These are phyloP conservation scores for Athripsodes cinereus DNA, from an alignment of 2,888 invertebrate species.

Conservation along the genomic window DNA sequence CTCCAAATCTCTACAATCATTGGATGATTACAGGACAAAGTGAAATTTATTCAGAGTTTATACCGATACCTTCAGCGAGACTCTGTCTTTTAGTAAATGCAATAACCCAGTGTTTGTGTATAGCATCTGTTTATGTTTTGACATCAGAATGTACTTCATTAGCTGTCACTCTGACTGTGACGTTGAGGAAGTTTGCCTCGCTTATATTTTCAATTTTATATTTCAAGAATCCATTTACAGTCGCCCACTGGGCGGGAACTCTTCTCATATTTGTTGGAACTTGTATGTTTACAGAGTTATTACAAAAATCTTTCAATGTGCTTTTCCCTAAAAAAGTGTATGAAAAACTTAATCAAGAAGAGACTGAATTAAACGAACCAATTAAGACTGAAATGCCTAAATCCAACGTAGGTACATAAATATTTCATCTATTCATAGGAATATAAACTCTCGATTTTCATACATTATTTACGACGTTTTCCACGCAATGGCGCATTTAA, in stretches of 20 bases:
- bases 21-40: slow-evolving; percentile 49
- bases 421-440: too few relatives aligned
- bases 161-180: slow-evolving; percentile 76
- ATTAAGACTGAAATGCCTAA: too few relatives aligned
- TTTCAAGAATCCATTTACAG: slow-evolving; percentile 72
- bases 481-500: too few relatives aligned
- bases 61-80: slow-evolving; percentile 54
- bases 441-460: too few relatives aligned
- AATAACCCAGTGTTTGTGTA: slow-evolving; percentile 67
- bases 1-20: slow-evolving; percentile 57
- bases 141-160: slow-evolving; percentile 71
- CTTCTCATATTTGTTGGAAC: slow-evolving; percentile 71
- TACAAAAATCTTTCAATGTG: background rate
- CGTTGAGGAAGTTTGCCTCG: slow-evolving; percentile 72
- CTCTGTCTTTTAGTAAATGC: slow-evolving; percentile 59
- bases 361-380: background rate
- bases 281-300: slow-evolving; percentile 59
- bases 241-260: slow-evolving; percentile 70
- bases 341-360: background rate
- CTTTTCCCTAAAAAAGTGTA: background rate
- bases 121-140: slow-evolving; percentile 69
- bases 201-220: slow-evolving; percentile 71
- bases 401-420: too few relatives aligned
- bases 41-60: slow-evolving; percentile 38
- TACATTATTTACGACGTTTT: too few relatives aligned